A percentile compares a stretch with the other conserved stretches of the same genome.
These are phyloP conservation scores for Murina feae DNA, from an alignment of 2,113 vertebrate species.

Conservation along the genomic window DNA sequence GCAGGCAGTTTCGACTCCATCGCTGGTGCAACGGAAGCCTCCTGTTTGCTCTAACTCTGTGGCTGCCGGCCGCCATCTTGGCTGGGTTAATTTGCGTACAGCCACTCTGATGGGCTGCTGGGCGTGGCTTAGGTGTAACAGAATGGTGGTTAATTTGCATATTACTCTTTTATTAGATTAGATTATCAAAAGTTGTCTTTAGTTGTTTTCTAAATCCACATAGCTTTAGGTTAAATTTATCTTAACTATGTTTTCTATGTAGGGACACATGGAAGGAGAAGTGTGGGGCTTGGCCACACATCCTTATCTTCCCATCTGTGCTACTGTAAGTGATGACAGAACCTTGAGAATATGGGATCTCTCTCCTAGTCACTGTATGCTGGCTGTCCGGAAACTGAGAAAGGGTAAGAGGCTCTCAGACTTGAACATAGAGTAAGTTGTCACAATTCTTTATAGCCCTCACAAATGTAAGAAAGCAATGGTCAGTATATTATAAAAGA, in stretches of 20 bases:
- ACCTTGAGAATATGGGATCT: slow-evolving; percentile 99
- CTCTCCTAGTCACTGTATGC: slow-evolving; percentile 98
- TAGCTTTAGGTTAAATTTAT: slow-evolving; percentile 26
- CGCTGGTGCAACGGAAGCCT: too few relatives aligned
- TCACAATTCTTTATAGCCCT: slow-evolving; percentile 26
- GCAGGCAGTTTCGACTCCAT: too few relatives aligned
- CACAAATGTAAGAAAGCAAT: slow-evolving; percentile 13
- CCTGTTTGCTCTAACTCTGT: too few relatives aligned
- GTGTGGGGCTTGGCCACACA: slow-evolving; percentile 98
- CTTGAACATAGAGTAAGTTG: background rate
- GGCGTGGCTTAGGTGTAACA: too few relatives aligned
- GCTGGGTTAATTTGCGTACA: too few relatives aligned
- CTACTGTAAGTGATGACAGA: slow-evolving; percentile 98
- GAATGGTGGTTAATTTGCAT: too few relatives aligned
- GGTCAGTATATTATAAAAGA: background rate
- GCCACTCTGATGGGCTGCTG: too few relatives aligned
- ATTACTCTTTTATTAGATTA: too few relatives aligned
- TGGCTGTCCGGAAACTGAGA: slow-evolving; percentile 98
- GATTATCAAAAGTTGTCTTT: background rate
- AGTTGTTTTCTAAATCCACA: background rate
- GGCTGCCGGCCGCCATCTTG: too few relatives aligned
- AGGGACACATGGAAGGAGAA: slow-evolving; percentile 99
- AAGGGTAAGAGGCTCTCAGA: slow-evolving; percentile 87
- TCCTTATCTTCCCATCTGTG: slow-evolving; percentile 97
- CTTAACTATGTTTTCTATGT: slow-evolving; percentile 65